phyloP scores from a whole-genome alignment of 2,888 invertebrate species.

The Azorinus chamasolen region DNA sequence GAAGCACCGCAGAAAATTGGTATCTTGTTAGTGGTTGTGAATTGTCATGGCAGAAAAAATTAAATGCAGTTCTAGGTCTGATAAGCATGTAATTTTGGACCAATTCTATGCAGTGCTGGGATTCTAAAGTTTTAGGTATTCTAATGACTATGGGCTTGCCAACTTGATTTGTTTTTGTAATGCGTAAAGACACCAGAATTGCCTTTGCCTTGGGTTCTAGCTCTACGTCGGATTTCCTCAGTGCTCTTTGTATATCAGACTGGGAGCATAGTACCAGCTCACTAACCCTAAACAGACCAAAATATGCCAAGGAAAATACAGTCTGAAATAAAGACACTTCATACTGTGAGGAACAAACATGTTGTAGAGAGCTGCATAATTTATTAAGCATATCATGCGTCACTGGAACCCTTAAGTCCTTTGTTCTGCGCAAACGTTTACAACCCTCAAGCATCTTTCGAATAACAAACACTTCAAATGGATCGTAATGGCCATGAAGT shows the following conservation, averaged over 20 bases:
- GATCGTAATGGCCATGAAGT: slow-evolving; percentile 2
- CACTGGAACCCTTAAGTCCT: slow-evolving; percentile 19
- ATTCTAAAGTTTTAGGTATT: slow-evolving; percentile 9
- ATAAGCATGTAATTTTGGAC: background rate
- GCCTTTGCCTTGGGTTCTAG: slow-evolving; percentile 5
- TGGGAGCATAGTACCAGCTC: slow-evolving; percentile 21
- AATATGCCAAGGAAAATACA: slow-evolving; percentile 35
- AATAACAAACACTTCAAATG: slow-evolving; percentile 24
- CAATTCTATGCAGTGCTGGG: background rate
- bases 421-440: background rate
- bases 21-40: slow-evolving; percentile 14
- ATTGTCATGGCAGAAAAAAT: slow-evolving; percentile 27
- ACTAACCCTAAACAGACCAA: slow-evolving; percentile 45
- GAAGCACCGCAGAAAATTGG: slow-evolving; percentile 37
- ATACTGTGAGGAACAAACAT: slow-evolving; percentile 22
- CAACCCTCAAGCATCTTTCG: slow-evolving; percentile 35
- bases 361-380: background rate
- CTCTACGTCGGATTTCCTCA: slow-evolving; percentile 3
- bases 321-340: slow-evolving; percentile 29
- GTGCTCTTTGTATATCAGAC: background rate
- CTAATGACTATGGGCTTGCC: slow-evolving; percentile 1
- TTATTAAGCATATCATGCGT: slow-evolving; percentile 1
- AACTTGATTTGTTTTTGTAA: slow-evolving; percentile 29
- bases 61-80: background rate
- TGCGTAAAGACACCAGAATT: slow-evolving; percentile 10